These are phyloP conservation scores for Pachypeltis micranthus DNA, from an alignment of 1,140 invertebrate species.

Conservation along the genomic window DNA sequence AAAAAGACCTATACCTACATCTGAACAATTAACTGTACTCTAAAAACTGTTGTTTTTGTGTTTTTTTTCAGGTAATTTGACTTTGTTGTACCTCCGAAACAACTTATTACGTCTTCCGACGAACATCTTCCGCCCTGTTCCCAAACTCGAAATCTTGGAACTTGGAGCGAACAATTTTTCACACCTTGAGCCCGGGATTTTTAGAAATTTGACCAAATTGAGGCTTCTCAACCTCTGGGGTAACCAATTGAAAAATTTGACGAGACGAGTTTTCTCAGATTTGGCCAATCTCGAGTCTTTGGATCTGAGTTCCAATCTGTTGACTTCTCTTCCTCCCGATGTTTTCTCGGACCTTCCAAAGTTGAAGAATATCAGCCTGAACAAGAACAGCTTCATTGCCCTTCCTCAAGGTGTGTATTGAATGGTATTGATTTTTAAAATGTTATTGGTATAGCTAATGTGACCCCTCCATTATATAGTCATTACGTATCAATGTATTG, in stretches of 20 bases:
- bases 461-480: too few species aligned
- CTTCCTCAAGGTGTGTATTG: constrained; percentile 39
- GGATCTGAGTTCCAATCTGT: constrained; percentile 47
- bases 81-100: constrained; percentile 43
- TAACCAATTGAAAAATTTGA: constrained; percentile 45
- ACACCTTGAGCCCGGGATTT: constrained; percentile 43
- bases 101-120: constrained; percentile 38
- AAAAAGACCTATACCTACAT: too few species aligned
- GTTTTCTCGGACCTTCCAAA: constrained; percentile 45
- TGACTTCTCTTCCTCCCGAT: constrained; percentile 42
- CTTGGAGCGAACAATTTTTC: constrained; percentile 46
- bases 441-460: too few species aligned
- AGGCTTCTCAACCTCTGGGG: constrained; percentile 46
- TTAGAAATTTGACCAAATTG: constrained; percentile 44
- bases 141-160: constrained; percentile 45
- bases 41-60: too few species aligned
- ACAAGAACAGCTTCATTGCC: constrained; percentile 44
- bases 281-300: constrained; percentile 43
- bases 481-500: too few species aligned
- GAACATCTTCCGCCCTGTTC: constrained; percentile 32
- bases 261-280: constrained; percentile 43
- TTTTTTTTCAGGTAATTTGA: constrained; percentile 36
- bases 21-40: too few species aligned
- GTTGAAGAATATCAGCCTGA: constrained; percentile 45
- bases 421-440: too few species aligned